These are phyloP conservation scores for Leptinotarsa tumamoca DNA, from an alignment of 2,888 invertebrate genomes.

Conservation along the genomic window DNA sequence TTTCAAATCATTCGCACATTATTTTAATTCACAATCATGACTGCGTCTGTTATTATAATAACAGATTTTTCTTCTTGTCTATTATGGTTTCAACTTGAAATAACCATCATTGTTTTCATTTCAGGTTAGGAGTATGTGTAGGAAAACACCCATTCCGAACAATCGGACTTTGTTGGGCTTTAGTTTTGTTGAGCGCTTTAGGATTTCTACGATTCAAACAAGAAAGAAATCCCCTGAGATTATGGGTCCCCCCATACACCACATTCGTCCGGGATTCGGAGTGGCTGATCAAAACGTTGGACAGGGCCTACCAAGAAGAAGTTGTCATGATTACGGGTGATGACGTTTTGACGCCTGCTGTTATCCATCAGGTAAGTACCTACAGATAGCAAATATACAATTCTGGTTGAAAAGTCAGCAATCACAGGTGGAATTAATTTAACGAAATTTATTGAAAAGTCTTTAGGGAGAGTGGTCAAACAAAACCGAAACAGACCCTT, in stretches of 20 bases:
- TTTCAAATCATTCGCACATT: no score
- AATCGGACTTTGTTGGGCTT: constrained; percentile 70
- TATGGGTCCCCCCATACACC: constrained; percentile 82
- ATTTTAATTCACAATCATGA: no score
- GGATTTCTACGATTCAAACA: constrained; percentile 77
- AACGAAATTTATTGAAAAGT: no score
- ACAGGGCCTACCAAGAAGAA: constrained; percentile 74
- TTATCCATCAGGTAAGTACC: constrained; percentile 67
- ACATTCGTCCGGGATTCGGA: constrained; percentile 77
- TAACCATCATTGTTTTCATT: constrained; percentile 28
- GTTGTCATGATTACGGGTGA: constrained; percentile 74
- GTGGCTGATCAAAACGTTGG: constrained; percentile 78
- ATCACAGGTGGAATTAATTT: no score
- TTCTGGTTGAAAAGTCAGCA: no score
- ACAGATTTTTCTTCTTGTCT: no score
- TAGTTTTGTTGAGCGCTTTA: constrained; percentile 71
- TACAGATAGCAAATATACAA: no score
- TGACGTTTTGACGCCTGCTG: constrained; percentile 75
- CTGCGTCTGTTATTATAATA: no score
- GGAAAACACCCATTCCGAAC: constrained; percentile 74
- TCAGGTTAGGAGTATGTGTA: constrained; percentile 73
- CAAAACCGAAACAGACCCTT: no score
- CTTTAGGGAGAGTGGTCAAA: no score
- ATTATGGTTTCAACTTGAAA: no score
- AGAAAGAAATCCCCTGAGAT: constrained; percentile 80